Evolutionary conservation across 2,888 invertebrate genomes (phyloP), one percentile per base, ranked within the genome.

Genomic region (Luperina nickerlii): DNA sequence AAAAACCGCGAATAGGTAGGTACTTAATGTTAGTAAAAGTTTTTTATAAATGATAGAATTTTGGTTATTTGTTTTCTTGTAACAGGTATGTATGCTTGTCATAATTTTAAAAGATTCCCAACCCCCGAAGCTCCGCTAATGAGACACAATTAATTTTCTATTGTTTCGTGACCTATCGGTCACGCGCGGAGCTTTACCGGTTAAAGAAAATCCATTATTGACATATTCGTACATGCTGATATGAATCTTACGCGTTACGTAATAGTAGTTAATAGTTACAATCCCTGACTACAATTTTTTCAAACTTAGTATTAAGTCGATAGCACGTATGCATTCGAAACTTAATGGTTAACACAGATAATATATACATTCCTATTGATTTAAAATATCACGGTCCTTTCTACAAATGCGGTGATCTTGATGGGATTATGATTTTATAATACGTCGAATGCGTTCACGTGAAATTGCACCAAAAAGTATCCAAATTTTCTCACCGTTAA

Each of bases 401-500:
- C 5, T 32, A 5, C 20, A 65, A 65, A 65, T 63, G 11, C 20
- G 5, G 6, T 20, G 20, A 20, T 32, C 63, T 32, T 32, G 32
- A 20, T 24, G 11, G 1, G 20, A 32, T 32, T 11, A n/a, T 63
- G 13, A 38, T 38, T 42, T 42, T 20, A 13, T 45, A n/a, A 24
- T n/a, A n/a, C 5, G 0, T 42, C 1, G 2, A 78, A 38, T 27
- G 11, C 4, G 11, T 60, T 67, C 1, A 1, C 48, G 38, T 24
- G 48, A 51, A 18, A n/a, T 79, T 8, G 13, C 24, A 45, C 20
- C 27, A 42, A n/a, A 42, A 51, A 42, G 38, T 4, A n/a, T 57
- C 57, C 1, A 24, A 57, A 57, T 57, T 71, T 79, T n/a, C 51
- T 38, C 60, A 68, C 70, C 13, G 38, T 86, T 57, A 81, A 75